Base-by-base conservation (phyloP, 1,140 invertebrate species). In the Centruroides vittatus region DNA sequence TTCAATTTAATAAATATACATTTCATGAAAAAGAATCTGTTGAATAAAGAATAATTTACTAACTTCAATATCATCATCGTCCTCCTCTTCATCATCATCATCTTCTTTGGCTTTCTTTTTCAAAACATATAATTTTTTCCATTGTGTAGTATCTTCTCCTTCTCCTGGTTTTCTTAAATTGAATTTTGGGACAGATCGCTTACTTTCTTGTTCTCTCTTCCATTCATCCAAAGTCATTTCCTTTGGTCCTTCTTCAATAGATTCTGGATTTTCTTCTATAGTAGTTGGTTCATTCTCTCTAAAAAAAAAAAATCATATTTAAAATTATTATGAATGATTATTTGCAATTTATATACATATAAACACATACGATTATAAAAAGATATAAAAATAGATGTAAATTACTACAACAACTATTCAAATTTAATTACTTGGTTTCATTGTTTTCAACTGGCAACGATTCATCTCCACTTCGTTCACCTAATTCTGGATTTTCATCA, bases 161-260 rank as follows among this genome's bases (percentile, higher is more conserved):
- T 95, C 90, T 51, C 89, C 89, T 59, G 91, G 87, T 75, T 93
- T 92, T 61, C 91, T 82, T 66, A 93, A 75, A 74, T 95, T 94
- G 71, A 86, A 94, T 65, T 85, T 83, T 36, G 90, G 89, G 70
- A 64, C 57, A 54, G 57, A 49, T 47, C 68, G 64, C 6, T 70
- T 64, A 86, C 87, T 51, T 80, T 70, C 80, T 66, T 84, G 82
- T 67, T 87, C 74, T 60, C 87, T 86, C 74, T 90, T 91, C 82
- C 86, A 93, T 79, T 93, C 89, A 70, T 93, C 88, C 55, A 92
- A 75, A 51, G 89, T 93, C 60, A 55, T 90, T 76, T 76, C 88
- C 85, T 60, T 65, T 60, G 41, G 65, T 51, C 67, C 66, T 55
- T 72, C 68, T 41, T 41, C 41, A 41, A 41, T 3, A 6, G 8